These are phyloP conservation scores for Mythimna loreyi DNA, from an alignment of 2,888 invertebrate species.

Conservation along the genomic window DNA sequence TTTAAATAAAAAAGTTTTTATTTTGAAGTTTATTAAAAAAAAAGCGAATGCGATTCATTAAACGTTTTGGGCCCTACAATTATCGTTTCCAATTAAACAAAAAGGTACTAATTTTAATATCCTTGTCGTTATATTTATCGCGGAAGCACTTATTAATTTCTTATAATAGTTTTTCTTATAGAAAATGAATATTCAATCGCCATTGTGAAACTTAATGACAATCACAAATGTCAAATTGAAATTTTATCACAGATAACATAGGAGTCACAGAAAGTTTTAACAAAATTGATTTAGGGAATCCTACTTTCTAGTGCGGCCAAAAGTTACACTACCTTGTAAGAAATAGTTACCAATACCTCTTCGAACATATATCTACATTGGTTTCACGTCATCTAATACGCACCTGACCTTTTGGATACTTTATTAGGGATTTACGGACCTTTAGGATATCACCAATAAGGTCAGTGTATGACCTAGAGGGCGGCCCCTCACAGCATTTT, in stretches of 20 bases:
- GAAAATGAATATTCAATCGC: slow-evolving; percentile 18
- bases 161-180: not conserved
- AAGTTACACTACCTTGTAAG: not conserved
- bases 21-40: not conserved
- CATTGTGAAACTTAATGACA: slow-evolving; percentile 13
- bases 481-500: slow-evolving; percentile 1
- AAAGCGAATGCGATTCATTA: no score
- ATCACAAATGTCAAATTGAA: not conserved
- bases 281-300: not conserved
- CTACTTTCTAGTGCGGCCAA: not conserved
- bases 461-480: slow-evolving; percentile 29
- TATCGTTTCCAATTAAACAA: slow-evolving; percentile 17
- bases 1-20: no score
- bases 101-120: slow-evolving; percentile 9
- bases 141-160: slow-evolving; percentile 7
- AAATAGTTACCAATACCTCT: not conserved
- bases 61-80: not conserved
- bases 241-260: not conserved
- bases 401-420: slow-evolving; percentile 30
- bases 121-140: not conserved
- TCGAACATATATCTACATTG: not conserved
- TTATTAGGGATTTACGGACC: slow-evolving; percentile 31
- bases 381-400: slow-evolving; percentile 15
- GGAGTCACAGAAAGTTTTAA: no score
- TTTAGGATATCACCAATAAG: slow-evolving; percentile 30